Evolutionary conservation across 2,797 vertebrate species (phyloP), one percentile per base, ranked within the genome.

Genomic region (Gymnoscopelus microlampas): DNA sequence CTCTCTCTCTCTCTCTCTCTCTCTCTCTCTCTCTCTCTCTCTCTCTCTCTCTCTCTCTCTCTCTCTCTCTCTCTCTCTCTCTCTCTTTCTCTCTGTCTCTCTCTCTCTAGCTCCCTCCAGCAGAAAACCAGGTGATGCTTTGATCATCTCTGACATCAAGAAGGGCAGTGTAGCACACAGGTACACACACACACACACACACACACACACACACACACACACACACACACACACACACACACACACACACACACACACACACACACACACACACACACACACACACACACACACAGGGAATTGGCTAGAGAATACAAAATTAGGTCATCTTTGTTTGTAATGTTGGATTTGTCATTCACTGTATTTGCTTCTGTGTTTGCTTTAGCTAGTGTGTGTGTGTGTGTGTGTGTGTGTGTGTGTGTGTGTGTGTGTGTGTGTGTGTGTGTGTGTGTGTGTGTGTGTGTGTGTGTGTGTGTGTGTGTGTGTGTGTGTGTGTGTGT

Each of bases 61-160:
- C 54, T 23, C 3, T 23, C 53, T 23, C 19, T 26, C 29, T 57
- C n/a, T 56, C 53, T 26, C 4, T 12, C n/a, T n/a, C 47, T 35
- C 19, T 60, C 24, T 39, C 6, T 53, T 15, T 35, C 63, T 54
- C 2, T n/a, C 47, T 32, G 13, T 73, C 44, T 63, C 24, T 74
- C 60, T 51, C 32, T 81, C 50, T 81, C 60, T 74, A 99, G 97
- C 98, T 87, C 97, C 98, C 11, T 98, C 97, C 77, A 99, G 96
- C 67, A 95, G 98, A 89, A 99, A 98, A 80, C 94, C 96, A 15
- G 96, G 97, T 2, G 97, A 99, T 62, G 95, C 97, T 44, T 93
- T 99, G 74, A 97, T 99, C 91, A 99, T 99, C 91, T 99, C 98
- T 9, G 98, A 98, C 93, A 99, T 99, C 91, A 99, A 98, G 92